Conservation (phyloP, 2,888 invertebrate species). For the Caradrina clavipalpis region DNA sequence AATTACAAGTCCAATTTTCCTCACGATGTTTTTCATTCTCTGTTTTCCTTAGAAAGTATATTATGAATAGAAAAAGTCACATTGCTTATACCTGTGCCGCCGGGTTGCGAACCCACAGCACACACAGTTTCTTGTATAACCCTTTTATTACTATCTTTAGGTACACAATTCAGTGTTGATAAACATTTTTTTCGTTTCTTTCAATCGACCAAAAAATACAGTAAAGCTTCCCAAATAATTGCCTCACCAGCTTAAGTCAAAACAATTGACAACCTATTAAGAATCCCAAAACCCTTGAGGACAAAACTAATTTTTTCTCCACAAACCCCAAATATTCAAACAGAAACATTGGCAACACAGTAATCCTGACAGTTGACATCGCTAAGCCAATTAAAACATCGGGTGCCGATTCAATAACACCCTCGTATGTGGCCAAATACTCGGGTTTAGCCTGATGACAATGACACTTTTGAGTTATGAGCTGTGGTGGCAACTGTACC, state of each 20-base stretch:
- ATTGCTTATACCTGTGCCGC: too few species aligned
- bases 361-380: constrained; percentile 27
- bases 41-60: too few species aligned
- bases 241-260: neutral
- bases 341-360: constrained; percentile 11
- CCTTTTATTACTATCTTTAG: too few species aligned
- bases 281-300: neutral
- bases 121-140: too few species aligned
- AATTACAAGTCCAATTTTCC: too few species aligned
- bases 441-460: constrained; percentile 33
- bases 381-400: constrained; percentile 50
- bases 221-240: neutral
- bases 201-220: neutral
- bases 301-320: neutral
- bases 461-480: constrained; percentile 46
- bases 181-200: too few species aligned
- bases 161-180: too few species aligned
- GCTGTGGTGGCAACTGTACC: constrained; percentile 12
- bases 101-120: too few species aligned
- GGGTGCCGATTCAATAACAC: constrained; percentile 41
- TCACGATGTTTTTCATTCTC: too few species aligned
- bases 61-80: too few species aligned
- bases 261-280: neutral
- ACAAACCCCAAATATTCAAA: constrained; percentile 3
- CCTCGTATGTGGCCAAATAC: constrained; percentile 29